phyloP scores from a whole-genome alignment of 2,113 vertebrate genomes.

The Eubucco bourcierii region DNA sequence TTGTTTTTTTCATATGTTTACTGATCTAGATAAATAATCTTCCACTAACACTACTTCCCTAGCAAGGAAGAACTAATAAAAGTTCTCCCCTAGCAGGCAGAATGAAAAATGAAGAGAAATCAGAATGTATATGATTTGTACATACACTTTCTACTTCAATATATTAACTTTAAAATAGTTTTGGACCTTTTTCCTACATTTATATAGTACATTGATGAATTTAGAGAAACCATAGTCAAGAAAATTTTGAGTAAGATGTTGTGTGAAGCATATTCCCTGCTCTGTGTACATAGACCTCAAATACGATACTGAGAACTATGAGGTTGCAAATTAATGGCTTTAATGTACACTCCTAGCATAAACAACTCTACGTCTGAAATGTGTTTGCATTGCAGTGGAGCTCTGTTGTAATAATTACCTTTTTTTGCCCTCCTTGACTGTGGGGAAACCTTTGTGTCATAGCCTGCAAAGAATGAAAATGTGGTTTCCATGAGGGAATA shows the following conservation, averaged over 20 bases:
- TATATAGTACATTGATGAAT: neutral
- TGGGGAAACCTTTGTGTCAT: neutral
- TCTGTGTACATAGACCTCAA: neutral
- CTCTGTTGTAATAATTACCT: neutral
- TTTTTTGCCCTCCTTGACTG: neutral
- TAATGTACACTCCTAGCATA: neutral
- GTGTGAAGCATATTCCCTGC: neutral
- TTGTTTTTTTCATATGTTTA: neutral
- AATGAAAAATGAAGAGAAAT: neutral
- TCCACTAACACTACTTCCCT: neutral
- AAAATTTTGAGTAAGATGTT: neutral
- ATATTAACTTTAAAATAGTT: neutral
- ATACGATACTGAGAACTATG: neutral
- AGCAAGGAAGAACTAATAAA: neutral
- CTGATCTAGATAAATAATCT: neutral
- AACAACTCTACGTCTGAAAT: neutral
- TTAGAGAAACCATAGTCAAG: neutral
- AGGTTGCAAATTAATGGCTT: neutral
- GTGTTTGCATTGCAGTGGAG: neutral
- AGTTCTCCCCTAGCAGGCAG: no score
- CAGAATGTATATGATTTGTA: neutral
- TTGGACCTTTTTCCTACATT: neutral
- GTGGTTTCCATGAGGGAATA: neutral
- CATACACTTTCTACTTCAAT: neutral
- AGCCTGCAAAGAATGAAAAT: neutral